phyloP scores from a whole-genome alignment of 1,140 invertebrate genomes.

The Argopecten irradians region DNA sequence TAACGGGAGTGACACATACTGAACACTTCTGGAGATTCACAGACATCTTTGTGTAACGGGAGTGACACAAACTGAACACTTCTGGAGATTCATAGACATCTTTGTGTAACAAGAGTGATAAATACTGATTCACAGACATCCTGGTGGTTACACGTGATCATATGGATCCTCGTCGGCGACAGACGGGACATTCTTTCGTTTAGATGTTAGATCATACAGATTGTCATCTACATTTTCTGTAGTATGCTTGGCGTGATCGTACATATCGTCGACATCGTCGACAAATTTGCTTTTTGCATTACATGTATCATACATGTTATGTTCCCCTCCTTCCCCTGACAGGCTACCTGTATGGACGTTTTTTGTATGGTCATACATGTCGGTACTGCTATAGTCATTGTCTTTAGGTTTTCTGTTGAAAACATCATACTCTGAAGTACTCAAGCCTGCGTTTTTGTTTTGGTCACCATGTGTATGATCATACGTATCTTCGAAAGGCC shows the following conservation, averaged over 20 bases:
- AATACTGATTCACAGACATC: too few species aligned
- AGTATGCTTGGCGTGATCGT: background rate
- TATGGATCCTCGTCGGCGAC: background rate
- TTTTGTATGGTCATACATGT: background rate
- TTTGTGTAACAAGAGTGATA: too few species aligned
- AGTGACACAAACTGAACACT: too few species aligned
- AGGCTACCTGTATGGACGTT: background rate
- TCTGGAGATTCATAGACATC: too few species aligned
- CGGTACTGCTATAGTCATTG: background rate
- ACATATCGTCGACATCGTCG: background rate
- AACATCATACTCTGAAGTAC: background rate
- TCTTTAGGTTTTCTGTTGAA: background rate
- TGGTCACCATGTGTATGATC: background rate
- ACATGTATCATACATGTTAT: background rate
- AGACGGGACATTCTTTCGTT: background rate
- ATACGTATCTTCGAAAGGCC: background rate
- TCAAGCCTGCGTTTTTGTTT: background rate
- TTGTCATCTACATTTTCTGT: background rate
- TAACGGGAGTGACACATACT: too few species aligned
- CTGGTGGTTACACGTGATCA: background rate
- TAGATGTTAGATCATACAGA: background rate
- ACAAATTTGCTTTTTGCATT: background rate
- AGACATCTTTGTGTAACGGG: too few species aligned
- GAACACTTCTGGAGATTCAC: too few species aligned
- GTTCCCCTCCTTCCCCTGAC: background rate